Percentiles rank a stretch among this genome's conserved stretches.
These are phyloP conservation scores for Alces alces DNA, from an alignment of 2,113 vertebrate genomes.

Conservation along the genomic window DNA sequence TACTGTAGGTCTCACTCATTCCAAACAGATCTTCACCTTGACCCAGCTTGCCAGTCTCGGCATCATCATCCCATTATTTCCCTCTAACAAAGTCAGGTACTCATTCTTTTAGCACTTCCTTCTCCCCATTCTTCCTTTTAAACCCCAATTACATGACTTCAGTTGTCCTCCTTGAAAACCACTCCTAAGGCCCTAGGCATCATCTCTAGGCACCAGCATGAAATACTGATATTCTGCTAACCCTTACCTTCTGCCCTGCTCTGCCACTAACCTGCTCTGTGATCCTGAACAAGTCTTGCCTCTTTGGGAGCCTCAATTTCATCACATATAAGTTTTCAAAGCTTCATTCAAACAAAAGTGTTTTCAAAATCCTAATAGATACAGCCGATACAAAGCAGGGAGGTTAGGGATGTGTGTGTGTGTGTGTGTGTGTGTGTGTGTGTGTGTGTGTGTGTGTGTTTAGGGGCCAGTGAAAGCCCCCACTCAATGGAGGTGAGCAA, in stretches of 20 bases:
- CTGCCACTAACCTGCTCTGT: neutral
- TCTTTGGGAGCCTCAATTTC: neutral
- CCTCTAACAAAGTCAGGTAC: neutral
- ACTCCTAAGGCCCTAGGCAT: neutral
- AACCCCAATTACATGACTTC: neutral
- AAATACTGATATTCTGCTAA: neutral
- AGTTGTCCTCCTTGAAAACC: neutral
- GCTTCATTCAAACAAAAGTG: neutral
- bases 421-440: too few species aligned
- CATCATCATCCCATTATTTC: neutral
- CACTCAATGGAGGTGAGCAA: neutral
- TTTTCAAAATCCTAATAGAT: neutral
- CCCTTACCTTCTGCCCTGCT: neutral
- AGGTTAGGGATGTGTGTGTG: neutral
- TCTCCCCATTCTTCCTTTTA: neutral
- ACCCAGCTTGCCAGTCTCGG: neutral
- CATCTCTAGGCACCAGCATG: neutral
- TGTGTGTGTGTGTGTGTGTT: neutral
- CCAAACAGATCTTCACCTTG: neutral
- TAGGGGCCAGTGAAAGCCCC: neutral
- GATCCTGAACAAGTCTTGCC: neutral
- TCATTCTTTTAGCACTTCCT: neutral
- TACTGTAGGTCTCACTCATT: neutral
- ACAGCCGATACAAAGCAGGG: neutral
- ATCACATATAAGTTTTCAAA: neutral